A percentile compares a stretch with the other conserved stretches of the same genome.
Evolutionary conservation across 2,113 vertebrate genomes (phyloP).

Genomic region (Thamnophis sirtalis): DNA sequence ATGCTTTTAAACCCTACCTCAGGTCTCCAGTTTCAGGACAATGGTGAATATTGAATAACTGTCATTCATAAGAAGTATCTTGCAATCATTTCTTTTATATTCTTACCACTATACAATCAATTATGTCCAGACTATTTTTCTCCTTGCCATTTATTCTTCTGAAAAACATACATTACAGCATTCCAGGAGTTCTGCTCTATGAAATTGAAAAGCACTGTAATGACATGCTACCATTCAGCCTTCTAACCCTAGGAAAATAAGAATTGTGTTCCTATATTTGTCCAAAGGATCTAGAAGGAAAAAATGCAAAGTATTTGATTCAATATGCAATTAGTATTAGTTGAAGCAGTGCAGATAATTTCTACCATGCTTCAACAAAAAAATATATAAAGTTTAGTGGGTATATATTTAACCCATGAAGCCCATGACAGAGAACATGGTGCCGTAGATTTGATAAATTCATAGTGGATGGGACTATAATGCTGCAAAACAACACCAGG

Average conservation of each 20-base stretch:
- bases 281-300: neutral
- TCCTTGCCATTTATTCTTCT: neutral
- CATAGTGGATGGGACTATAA: neutral
- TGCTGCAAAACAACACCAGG: neutral
- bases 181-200: neutral
- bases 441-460: neutral
- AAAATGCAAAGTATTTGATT: neutral
- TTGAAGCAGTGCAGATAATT: neutral
- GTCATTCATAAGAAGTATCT: neutral
- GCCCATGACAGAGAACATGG: neutral
- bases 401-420: neutral
- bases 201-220: neutral
- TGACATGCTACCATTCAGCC: neutral
- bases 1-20: neutral
- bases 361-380: neutral
- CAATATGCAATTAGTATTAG: neutral
- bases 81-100: neutral
- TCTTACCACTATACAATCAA: neutral
- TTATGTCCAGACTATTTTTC: neutral
- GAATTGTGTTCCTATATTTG: neutral
- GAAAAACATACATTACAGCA: neutral
- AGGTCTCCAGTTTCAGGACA: neutral
- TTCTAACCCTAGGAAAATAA: neutral
- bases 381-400: neutral
- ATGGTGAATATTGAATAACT: neutral